Evolutionary conservation across 2,797 vertebrate species (phyloP), one percentile per base, ranked within the genome.

Genomic region (Chaetophractus vellerosus): DNA sequence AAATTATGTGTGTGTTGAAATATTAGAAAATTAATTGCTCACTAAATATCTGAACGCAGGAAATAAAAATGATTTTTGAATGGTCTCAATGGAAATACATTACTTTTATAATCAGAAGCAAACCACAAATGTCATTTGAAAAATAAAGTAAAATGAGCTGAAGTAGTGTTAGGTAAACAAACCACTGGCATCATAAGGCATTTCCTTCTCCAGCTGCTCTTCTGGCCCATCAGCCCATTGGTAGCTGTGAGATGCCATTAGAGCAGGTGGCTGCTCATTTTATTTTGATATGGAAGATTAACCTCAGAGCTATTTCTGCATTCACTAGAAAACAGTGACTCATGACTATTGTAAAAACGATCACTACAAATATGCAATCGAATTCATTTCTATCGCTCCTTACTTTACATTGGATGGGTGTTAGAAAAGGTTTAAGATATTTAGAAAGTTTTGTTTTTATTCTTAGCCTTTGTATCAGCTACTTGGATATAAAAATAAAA

Each of bases 241-340:
- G 8, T 63, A 96, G 79, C 95, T 89, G 82, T 55, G 79, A 92
- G 82, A 96, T 83, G 28, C 86, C 95, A 96, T 96, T 90, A 96
- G 96, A 97, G 86, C 97, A 97, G 97, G 97, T 97, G 97, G 97
- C 86, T 95, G 93, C 93, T 96, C 93, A 90, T 96, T 97, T 97
- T 96, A 97, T 88, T 96, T 88, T 95, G 96, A 93, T 95, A 96
- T 94, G 97, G 97, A 96, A 97, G 97, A 97, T 97, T 97, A 97
- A 97, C 97, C 96, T 97, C 95, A 96, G 92, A 96, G 88, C 86
- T 71, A 95, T 97, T 97, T 97, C 92, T 93, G 88, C 75, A 69
- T 97, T 96, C 95, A 97, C 95, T 97, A 93, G 88, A 83, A 97
- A 96, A 97, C 92, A 97, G 88, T 95, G 95, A 97, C 95, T 97